Conservation (phyloP, 1,140 invertebrate species). For the Pseudomyrmex concolor region DNA sequence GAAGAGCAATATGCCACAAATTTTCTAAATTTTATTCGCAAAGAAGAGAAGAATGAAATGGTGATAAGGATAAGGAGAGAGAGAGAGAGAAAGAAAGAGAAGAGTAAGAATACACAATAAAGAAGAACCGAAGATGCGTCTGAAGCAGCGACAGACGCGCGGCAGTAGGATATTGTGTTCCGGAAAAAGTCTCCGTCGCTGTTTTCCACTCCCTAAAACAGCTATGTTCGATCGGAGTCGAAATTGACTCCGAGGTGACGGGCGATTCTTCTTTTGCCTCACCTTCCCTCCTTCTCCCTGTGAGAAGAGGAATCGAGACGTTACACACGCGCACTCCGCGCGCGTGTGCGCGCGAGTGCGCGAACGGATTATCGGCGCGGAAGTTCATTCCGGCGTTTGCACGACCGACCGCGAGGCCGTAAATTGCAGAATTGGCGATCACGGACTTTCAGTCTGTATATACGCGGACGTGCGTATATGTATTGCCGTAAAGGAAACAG, state of each 20-base stretch:
- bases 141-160: conserved; percentile 3
- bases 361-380: not conserved
- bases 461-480: not conserved
- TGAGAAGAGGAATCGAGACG: conserved; percentile 35
- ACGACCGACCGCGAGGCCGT: not conserved
- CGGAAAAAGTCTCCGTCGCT: not conserved
- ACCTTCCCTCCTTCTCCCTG: not conserved
- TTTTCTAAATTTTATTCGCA: conserved; percentile 64
- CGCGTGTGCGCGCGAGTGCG: too few species aligned
- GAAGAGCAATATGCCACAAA: conserved; percentile 47
- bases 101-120: conserved; percentile 32
- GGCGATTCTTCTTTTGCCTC: conserved; percentile 12
- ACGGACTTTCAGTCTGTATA: conserved; percentile 16
- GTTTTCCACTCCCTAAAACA: conserved; percentile 38
- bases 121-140: not conserved
- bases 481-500: not conserved
- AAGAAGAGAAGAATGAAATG: not conserved
- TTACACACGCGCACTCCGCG: not conserved
- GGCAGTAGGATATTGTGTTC: conserved; percentile 44
- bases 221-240: conserved; percentile 50
- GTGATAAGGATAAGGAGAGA: too few species aligned
- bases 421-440: conserved; percentile 40
- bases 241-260: conserved; percentile 36
- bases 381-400: not conserved
- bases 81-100: conserved; percentile 16